These are phyloP conservation scores for Cyrtodaria siliqua DNA, from an alignment of 2,888 invertebrate species.

Conservation along the genomic window DNA sequence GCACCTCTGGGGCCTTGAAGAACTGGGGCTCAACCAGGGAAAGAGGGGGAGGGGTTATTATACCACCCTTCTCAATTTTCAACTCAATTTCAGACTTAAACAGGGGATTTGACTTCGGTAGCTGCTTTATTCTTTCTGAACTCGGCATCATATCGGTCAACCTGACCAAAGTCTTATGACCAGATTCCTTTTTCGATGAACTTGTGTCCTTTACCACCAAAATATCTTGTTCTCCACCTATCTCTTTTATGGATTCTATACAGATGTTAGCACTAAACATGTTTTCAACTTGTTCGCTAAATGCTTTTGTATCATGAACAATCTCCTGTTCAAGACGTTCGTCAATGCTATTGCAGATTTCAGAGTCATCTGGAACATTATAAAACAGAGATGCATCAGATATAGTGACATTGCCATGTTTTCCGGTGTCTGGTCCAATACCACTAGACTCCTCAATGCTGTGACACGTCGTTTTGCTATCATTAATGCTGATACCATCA, in stretches of 20 bases:
- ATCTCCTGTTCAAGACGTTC: constrained; percentile 2
- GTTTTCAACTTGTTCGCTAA: neutral
- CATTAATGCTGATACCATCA: constrained; percentile 16
- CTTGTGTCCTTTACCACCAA: neutral
- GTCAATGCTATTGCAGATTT: constrained; percentile 39
- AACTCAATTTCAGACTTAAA: constrained; percentile 23
- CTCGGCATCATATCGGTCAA: constrained; percentile 2
- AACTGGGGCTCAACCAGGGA: constrained; percentile 2
- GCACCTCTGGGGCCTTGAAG: constrained; percentile 5
- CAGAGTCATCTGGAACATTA: constrained; percentile 18
- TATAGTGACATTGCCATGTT: neutral
- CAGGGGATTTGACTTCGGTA: neutral
- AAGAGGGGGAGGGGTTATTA: neutral
- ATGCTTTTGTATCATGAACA: no score
- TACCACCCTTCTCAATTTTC: constrained; percentile 19
- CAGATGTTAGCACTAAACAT: neutral
- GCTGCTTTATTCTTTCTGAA: no score
- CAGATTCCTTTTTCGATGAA: neutral
- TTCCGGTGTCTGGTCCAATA: neutral
- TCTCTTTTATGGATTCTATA: no score
- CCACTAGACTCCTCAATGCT: neutral
- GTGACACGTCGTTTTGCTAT: constrained; percentile 26
- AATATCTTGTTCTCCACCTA: neutral
- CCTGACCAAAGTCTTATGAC: constrained; percentile 18
- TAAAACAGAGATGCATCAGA: constrained; percentile 12